Base-by-base conservation (phyloP, 2,888 invertebrate species). In the Morpho achilles region DNA sequence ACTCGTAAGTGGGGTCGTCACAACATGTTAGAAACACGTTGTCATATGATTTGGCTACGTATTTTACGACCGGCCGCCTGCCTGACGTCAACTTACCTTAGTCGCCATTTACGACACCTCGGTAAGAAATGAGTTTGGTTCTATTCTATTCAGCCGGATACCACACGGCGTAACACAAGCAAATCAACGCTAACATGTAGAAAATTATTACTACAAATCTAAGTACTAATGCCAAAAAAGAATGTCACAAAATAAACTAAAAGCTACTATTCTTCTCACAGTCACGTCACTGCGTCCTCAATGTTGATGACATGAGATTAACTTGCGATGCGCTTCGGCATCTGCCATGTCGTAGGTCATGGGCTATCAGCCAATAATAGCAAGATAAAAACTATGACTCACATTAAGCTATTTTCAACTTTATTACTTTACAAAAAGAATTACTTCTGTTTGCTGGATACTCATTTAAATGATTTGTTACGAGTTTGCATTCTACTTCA, bases 301-400 rank as follows among this genome's bases (percentile, higher is more conserved):
- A 58, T 54, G 54, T 57, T 54, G 59, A 59, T 53, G 59, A 55
- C 59, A 55, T 55, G 56, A 58, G 64, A 61, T 62, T 59, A 57
- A 57, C 56, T 56, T 54, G 43, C 61, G 51, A 59, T 58, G 51
- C 60, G 54, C 60, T 49, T 57, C 60, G 58, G 51, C 61, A 56
- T 59, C 64, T 56, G 58, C 50, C 61, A 62, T 64, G 63, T 61
- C 65, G 60, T 62, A 65, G 66, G 66, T 63, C 66, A 63, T 56
- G 66, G 63, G 66, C 65, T 66, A 66, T 66, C 66, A 53, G 53
- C 47, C 59, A 46, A 43, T 52, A 57, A 41, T 51, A 43, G 49
- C 57, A 50, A 57, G 60, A 63, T 65, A 66, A 59, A 60, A 50
- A 55, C 40, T 50, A 39, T 16, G 32, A 50, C 1, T 16, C 9